Conservation (phyloP, 2,888 invertebrate genomes). For the Stramonita haemastoma region DNA sequence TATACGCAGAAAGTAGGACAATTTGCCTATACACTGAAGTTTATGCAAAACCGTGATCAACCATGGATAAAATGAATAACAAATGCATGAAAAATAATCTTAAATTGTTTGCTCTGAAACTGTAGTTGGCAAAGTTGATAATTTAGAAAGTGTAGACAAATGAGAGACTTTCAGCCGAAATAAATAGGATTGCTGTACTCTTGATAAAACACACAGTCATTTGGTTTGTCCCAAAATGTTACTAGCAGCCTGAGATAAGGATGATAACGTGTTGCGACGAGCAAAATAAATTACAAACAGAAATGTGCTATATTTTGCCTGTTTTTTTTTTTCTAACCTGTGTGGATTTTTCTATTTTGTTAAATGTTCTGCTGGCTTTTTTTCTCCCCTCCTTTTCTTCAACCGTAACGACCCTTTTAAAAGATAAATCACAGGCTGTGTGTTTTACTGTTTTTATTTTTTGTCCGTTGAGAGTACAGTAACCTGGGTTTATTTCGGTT, state of each 20-base stretch:
- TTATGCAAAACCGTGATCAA: too few relatives aligned
- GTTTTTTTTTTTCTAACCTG: neutral
- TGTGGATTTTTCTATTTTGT: neutral
- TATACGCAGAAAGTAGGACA: too few relatives aligned
- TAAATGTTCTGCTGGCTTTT: neutral
- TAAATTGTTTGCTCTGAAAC: too few relatives aligned
- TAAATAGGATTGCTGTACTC: slow-evolving; percentile 15
- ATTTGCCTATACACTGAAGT: too few relatives aligned
- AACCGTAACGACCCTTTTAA: neutral
- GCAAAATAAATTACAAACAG: too few relatives aligned
- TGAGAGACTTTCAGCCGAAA: neutral
- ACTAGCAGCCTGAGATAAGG: neutral
- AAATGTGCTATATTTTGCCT: too few relatives aligned
- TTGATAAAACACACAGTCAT: slow-evolving; percentile 23
- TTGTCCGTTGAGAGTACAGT: slow-evolving; percentile 27
- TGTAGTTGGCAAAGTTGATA: too few relatives aligned
- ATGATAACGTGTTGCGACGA: too few relatives aligned
- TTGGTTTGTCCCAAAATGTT: neutral
- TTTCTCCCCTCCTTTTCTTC: neutral
- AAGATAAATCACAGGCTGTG: slow-evolving; percentile 10
- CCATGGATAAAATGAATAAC: too few relatives aligned
- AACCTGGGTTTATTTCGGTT: slow-evolving; percentile 35
- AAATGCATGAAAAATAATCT: too few relatives aligned
- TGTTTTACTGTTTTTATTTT: neutral
- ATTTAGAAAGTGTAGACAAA: neutral